Percentiles rank a stretch among this genome's conserved stretches.
These are phyloP conservation scores for Cotesia typhae DNA, from an alignment of 1,140 invertebrate species.

Conservation along the genomic window DNA sequence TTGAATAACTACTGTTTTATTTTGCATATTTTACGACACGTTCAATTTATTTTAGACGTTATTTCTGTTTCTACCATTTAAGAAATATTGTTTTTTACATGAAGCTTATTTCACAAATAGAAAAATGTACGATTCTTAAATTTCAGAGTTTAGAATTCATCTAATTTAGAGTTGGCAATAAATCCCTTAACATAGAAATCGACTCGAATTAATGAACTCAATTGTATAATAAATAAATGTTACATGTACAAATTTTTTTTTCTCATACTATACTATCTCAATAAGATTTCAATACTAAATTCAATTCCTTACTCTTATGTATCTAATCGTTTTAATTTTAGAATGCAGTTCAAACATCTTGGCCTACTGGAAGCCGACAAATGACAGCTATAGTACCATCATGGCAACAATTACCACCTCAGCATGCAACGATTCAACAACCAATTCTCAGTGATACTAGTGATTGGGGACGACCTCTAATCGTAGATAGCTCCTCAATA, in stretches of 20 bases:
- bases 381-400: conserved; percentile 88
- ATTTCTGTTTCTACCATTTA: no score
- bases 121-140: no score
- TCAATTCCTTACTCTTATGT: conserved; percentile 4
- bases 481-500: conserved; percentile 80
- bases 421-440: conserved; percentile 78
- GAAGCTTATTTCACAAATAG: no score
- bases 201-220: no score
- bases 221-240: no score
- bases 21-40: no score
- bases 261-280: background rate
- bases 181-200: no score
- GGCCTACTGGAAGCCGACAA: conserved; percentile 79
- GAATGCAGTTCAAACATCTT: conserved; percentile 84
- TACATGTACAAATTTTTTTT: background rate
- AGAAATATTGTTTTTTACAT: no score
- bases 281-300: background rate
- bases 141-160: no score
- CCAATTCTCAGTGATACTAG: conserved; percentile 74
- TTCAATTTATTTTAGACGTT: no score
- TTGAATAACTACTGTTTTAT: no score
- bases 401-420: conserved; percentile 82
- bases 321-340: conserved; percentile 52
- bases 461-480: conserved; percentile 81
- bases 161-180: no score